Evolutionary conservation across 2,888 invertebrate species (phyloP), one percentile per base, ranked within the genome.

Genomic region (Caenorhabditis sp.): DNA sequence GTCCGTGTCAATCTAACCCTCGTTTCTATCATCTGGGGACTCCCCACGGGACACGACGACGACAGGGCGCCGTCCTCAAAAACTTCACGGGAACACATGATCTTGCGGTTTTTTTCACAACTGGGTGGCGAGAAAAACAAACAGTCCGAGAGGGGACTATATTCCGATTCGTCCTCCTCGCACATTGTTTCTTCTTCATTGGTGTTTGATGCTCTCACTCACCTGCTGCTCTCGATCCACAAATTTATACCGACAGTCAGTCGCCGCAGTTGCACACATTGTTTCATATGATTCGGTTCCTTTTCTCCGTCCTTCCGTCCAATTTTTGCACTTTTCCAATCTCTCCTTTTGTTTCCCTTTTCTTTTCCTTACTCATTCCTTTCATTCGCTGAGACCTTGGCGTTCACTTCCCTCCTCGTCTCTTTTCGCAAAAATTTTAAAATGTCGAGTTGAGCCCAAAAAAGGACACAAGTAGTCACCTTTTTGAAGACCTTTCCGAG

Each of bases 61-160:
- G 67, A 60, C 28, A 18, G 24, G 18, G 51, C 61, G 53, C 60
- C 40, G 47, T 24, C 22, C 40, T 26, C 47, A 47, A 22, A 13
- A 13, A 40, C 53, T 32, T 51, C 65, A 35, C 51, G 60, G 32
- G 74, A 76, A 76, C 72, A 74, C 72, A 74, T 74, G 72, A 74
- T 64, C 64, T 22, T 3, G 20, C 56, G 26, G 44, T 76, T 74
- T 74, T n/a, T 67, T 74, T 67, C 65, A 65, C 74, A 50, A 65
- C 65, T 65, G 65, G 67, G 76, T 67, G 67, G 76, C 67, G 67
- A 76, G 67, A 76, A 76, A 67, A 61, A 76, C 76, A 76, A 76
- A 76, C 47, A 72, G n/a, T n/a, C 28, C 20, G 32, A 40, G 40
- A 37, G 53, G 40, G 56, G 60, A 60, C 76, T 58, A 67, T 76